Percentiles rank a stretch among this genome's conserved stretches.
Evolutionary conservation across 2,797 vertebrate species (phyloP).

Genomic region (Falco novaeseelandiae): DNA sequence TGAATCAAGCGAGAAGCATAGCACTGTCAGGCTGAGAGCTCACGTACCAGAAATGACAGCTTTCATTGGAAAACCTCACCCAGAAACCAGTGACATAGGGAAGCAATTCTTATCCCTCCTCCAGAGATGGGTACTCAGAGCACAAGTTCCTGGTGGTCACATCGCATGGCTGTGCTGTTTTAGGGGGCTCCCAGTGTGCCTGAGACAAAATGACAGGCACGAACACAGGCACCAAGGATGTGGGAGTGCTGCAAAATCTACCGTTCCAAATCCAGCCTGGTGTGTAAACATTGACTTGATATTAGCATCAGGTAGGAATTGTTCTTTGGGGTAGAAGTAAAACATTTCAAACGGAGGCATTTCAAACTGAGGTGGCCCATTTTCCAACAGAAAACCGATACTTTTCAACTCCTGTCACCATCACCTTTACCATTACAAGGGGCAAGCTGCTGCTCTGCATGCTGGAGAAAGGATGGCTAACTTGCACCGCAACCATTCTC

Average conservation of each 20-base stretch:
- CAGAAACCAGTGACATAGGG: background rate
- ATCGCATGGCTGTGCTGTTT: background rate
- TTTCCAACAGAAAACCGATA: background rate
- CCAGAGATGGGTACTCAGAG: background rate
- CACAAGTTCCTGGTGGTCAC: background rate
- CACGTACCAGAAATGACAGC: background rate
- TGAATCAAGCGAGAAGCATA: background rate
- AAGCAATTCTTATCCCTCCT: background rate
- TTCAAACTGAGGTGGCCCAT: background rate
- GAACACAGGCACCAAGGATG: background rate
- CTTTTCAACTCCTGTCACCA: background rate
- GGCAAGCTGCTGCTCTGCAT: background rate
- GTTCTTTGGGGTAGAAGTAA: background rate
- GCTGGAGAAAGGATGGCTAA: background rate
- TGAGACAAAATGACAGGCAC: background rate
- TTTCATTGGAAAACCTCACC: background rate
- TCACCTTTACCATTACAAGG: background rate
- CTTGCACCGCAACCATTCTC: background rate
- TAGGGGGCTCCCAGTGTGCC: background rate
- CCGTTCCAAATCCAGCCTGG: background rate
- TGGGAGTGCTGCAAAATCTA: background rate
- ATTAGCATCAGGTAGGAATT: background rate
- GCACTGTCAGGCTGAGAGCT: background rate
- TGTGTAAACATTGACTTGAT: background rate
- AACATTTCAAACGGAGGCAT: background rate